Conservation (phyloP, 2,797 vertebrate genomes). For the Diceros bicornis region DNA sequence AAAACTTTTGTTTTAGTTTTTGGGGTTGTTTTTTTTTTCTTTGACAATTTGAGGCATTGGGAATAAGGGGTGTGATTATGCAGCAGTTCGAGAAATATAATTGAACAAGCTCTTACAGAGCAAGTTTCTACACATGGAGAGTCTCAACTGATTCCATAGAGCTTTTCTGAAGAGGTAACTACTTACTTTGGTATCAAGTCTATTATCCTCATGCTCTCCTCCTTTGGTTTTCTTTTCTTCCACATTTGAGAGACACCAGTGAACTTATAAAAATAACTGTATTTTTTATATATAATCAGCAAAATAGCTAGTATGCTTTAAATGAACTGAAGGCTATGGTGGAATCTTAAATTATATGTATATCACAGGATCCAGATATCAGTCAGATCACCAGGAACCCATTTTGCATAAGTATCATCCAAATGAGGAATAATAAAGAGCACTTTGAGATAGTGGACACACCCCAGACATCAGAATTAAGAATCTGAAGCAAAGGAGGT, state of each 20-base stretch:
- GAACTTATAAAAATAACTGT: constrained; percentile 1
- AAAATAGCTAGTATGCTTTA: constrained; percentile 29
- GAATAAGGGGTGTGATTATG: not conserved
- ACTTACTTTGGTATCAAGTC: not conserved
- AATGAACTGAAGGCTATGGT: not conserved
- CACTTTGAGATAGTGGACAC: not conserved
- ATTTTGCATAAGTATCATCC: not conserved
- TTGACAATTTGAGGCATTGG: not conserved
- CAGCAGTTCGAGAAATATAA: constrained; percentile 4
- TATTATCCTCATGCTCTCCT: not conserved
- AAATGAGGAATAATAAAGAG: constrained; percentile 16
- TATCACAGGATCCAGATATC: not conserved
- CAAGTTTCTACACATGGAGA: constrained; percentile 16
- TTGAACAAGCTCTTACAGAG: not conserved
- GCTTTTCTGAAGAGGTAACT: constrained; percentile 4
- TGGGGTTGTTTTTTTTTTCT: not conserved
- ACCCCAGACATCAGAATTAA: not conserved
- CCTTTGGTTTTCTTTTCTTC: constrained; percentile 27
- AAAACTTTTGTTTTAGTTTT: not conserved
- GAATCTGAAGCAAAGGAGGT: not conserved
- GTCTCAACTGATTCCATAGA: not conserved
- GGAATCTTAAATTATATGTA: not conserved
- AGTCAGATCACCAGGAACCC: not conserved
- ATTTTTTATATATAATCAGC: constrained; percentile 23
- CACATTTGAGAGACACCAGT: constrained; percentile 6